These are phyloP conservation scores for Ptychoptera albimana DNA, from an alignment of 2,888 invertebrate genomes.

Conservation along the genomic window DNA sequence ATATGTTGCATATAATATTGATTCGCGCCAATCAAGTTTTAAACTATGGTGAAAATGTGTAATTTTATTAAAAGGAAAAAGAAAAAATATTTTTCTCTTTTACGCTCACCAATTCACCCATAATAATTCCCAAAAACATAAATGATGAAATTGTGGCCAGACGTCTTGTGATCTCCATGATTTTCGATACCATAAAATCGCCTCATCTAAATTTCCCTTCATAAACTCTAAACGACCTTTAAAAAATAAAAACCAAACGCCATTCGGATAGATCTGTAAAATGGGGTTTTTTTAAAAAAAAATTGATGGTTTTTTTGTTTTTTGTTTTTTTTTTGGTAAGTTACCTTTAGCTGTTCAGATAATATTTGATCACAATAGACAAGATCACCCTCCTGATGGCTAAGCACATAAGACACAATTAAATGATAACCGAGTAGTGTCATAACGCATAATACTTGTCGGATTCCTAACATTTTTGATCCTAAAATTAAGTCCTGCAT, in stretches of 20 bases:
- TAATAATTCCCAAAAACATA: slow-evolving; percentile 89
- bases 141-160: slow-evolving; percentile 84
- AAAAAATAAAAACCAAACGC: slow-evolving; percentile 86
- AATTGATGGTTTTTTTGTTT: neutral
- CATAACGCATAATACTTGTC: slow-evolving; percentile 75
- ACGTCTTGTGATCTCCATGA: slow-evolving; percentile 68
- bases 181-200: slow-evolving; percentile 58
- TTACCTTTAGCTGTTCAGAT: slow-evolving; percentile 48
- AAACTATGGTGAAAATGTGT: slow-evolving; percentile 32
- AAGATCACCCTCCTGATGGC: slow-evolving; percentile 66
- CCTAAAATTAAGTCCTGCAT: slow-evolving; percentile 58
- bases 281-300: slow-evolving; percentile 4
- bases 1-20: slow-evolving; percentile 51
- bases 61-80: neutral
- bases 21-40: slow-evolving; percentile 60
- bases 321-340: slow-evolving; percentile 1
- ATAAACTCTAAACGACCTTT: slow-evolving; percentile 74
- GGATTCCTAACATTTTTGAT: slow-evolving; percentile 54
- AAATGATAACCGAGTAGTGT: slow-evolving; percentile 75
- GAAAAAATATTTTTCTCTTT: neutral
- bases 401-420: slow-evolving; percentile 67
- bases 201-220: slow-evolving; percentile 54
- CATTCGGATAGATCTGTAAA: slow-evolving; percentile 52
- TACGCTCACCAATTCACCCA: slow-evolving; percentile 64
- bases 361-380: slow-evolving; percentile 59